phyloP scores from a whole-genome alignment of 2,113 vertebrate species.

The Kryptolebias marmoratus region DNA sequence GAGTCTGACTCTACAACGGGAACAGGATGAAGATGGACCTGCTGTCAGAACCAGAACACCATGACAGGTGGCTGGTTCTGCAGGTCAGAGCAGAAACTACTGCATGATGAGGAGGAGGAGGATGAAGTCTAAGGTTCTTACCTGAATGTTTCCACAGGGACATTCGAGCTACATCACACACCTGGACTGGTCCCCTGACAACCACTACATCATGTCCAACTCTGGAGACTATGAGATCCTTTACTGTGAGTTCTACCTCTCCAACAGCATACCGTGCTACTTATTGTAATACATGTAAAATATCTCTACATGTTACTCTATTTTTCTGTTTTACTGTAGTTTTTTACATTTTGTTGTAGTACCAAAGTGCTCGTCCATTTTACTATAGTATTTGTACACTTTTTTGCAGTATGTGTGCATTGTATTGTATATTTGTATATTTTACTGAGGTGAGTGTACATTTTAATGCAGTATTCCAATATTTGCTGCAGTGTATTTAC shows the following conservation, averaged over 20 bases:
- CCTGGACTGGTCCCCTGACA: slow-evolving; percentile 98
- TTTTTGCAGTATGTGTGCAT: neutral
- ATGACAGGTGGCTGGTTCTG: neutral
- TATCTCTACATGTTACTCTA: too few relatives aligned
- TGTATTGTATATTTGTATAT: neutral
- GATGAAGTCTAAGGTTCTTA: too few relatives aligned
- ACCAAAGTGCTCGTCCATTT: too few relatives aligned
- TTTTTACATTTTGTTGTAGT: too few relatives aligned
- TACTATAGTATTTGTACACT: neutral
- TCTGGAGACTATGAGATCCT: slow-evolving; percentile 99
- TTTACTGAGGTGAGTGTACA: too few relatives aligned
- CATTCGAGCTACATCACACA: slow-evolving; percentile 99
- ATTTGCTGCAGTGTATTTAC: too few relatives aligned
- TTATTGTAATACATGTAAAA: too few relatives aligned
- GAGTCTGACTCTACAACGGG: neutral
- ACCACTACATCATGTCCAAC: slow-evolving; percentile 99
- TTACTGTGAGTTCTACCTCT: slow-evolving; percentile 89
- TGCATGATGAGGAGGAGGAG: neutral
- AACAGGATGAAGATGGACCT: neutral
- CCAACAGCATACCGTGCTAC: too few relatives aligned
- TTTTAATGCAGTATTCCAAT: too few relatives aligned
- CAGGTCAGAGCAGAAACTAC: too few relatives aligned
- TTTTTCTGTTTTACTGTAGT: too few relatives aligned
- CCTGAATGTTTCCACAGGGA: slow-evolving; percentile 82
- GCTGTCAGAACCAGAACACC: neutral